These are phyloP conservation scores for Phytoseiulus persimilis DNA, from an alignment of 2,888 invertebrate genomes.

Conservation along the genomic window DNA sequence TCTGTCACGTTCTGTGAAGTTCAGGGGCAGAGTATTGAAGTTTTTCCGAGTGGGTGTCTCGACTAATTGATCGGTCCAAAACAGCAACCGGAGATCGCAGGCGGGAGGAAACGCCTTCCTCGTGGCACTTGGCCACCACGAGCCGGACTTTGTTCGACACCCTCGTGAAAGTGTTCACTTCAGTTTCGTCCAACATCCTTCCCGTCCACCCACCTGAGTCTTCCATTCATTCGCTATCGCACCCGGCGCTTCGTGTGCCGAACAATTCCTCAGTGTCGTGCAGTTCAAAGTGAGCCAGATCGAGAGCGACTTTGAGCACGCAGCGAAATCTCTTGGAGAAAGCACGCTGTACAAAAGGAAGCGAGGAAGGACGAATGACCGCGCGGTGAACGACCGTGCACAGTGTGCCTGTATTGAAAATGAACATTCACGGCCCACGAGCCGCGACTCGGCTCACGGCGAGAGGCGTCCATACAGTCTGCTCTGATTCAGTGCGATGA, in stretches of 20 bases:
- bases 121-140: neutral
- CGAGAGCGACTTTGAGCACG: neutral
- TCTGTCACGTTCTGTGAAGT: no score
- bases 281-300: neutral
- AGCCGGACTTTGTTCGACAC: neutral
- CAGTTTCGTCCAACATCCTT: neutral
- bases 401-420: neutral
- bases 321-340: neutral
- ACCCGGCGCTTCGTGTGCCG: neutral
- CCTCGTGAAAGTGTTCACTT: neutral
- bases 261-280: neutral
- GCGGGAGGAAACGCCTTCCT: neutral
- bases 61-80: no score
- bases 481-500: no score
- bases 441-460: no score
- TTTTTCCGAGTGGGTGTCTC: no score
- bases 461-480: no score
- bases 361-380: neutral
- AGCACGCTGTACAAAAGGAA: neutral
- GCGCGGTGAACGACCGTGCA: neutral
- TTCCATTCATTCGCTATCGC: neutral
- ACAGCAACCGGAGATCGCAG: neutral
- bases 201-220: neutral
- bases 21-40: no score
- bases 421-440: no score